A percentile compares a stretch with the other conserved stretches of the same genome.
These are phyloP conservation scores for Orthonychiurus folsomi DNA, from an alignment of 2,888 invertebrate genomes.

Conservation along the genomic window DNA sequence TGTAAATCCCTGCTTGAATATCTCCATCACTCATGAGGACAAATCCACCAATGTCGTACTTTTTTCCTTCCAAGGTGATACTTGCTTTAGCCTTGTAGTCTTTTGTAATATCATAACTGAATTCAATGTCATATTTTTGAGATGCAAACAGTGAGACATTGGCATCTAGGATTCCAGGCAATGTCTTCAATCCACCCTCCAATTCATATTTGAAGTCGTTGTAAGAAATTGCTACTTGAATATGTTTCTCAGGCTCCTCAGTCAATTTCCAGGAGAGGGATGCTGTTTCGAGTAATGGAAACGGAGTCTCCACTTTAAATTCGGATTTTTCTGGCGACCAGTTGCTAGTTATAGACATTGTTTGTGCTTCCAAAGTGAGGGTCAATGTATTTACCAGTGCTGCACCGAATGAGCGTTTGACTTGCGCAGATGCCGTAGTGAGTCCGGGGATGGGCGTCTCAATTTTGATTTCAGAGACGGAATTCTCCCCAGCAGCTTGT, in stretches of 20 bases:
- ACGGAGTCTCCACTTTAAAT: constrained; percentile 33
- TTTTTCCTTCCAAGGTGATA: constrained; percentile 20
- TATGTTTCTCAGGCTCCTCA: not conserved
- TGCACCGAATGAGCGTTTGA: constrained; percentile 5
- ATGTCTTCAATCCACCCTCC: not conserved
- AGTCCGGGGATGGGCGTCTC: constrained; percentile 18
- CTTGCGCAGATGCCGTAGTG: not conserved
- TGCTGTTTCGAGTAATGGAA: constrained; percentile 12
- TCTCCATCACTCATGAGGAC: constrained; percentile 18
- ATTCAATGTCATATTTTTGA: not conserved
- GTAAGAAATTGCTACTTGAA: not conserved
- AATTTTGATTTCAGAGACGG: constrained; percentile 4
- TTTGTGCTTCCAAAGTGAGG: not conserved
- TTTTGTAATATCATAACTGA: constrained; percentile 32
- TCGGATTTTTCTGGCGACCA: constrained; percentile 14
- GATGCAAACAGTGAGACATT: not conserved
- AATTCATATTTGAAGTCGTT: not conserved
- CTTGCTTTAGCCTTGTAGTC: constrained; percentile 24
- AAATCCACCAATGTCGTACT: constrained; percentile 28
- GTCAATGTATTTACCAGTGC: not conserved
- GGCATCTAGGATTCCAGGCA: not conserved
- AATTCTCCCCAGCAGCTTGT: not conserved
- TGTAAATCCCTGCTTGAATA: constrained; percentile 24
- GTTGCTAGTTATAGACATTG: not conserved
- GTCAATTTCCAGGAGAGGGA: not conserved